Evolutionary conservation across 2,888 invertebrate genomes (phyloP), one percentile per base, ranked within the genome.

Genomic region (Cyclophora albipunctata): DNA sequence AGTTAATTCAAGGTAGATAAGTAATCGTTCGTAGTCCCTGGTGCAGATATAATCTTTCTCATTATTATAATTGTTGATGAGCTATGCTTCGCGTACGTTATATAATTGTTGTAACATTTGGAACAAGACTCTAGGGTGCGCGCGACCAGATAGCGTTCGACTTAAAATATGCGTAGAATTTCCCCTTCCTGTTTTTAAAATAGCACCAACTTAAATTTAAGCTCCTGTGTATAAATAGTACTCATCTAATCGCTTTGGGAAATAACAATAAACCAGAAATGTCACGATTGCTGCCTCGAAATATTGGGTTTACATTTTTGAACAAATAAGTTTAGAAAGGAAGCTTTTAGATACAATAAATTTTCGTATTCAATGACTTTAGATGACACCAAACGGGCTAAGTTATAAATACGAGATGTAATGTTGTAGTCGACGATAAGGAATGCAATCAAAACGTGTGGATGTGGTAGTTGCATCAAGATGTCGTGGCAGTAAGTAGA

Each of bases 151-250:
- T 63, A 70, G 67, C 64, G 65, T 67, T 65, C 64, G 53, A 67
- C 73, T 73, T 73, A 72, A 76, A 80, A 76, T 79, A 78, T 76
- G 75, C 72, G 61, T 73, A 75, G 72, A 75, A 75, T 76, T 78
- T 77, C 81, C 81, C 81, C 81, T 80, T 83, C 81, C 81, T 76
- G 74, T 63, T 78, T 80, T 79, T 70, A 81, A 84, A 84, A 83
- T 81, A 81, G 73, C 73, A 69, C 63, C 63, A 66, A 75, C 74
- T 77, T 77, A 78, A 80, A 76, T 81, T 79, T 68, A 66, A 81
- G 79, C 77, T 68, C 67, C 65, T 63, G 63, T 73, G 67, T 76
- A 73, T 74, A 81, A 83, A 80, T 81, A 81, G 80, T 56, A 66
- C 62, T 57, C 62, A 58, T 59, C 66, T 75, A 77, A 81, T 83